Evolutionary conservation across 30 jellyfish, hydroid and myxozoan genomes (phyloP).

Genomic region (Cassiopea andromeda): DNA sequence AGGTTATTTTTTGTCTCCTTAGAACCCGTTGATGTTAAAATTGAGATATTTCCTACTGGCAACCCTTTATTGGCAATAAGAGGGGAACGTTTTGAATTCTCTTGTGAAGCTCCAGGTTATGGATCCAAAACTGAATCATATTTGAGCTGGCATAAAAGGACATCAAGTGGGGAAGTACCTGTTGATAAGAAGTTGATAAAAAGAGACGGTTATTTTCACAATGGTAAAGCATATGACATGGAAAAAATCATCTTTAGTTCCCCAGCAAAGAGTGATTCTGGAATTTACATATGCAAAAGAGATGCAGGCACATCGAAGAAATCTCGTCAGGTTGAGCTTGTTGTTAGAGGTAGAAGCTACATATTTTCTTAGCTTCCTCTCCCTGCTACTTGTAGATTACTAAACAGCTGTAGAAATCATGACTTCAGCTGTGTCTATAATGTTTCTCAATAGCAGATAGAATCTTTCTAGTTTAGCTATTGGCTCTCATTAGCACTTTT

Average conservation of each 20-base stretch:
- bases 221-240: slow-evolving; percentile 12
- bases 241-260: background rate
- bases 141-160: slow-evolving; percentile 51
- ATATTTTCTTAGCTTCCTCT: no score
- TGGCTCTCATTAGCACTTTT: no score
- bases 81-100: slow-evolving; percentile 27
- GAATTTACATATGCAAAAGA: slow-evolving; percentile 44
- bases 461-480: no score
- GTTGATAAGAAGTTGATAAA: slow-evolving; percentile 4
- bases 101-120: slow-evolving; percentile 35
- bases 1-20: background rate
- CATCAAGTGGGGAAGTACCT: slow-evolving; percentile 15
- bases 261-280: slow-evolving; percentile 39
- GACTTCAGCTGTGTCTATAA: background rate
- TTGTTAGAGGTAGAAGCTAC: slow-evolving; percentile 22
- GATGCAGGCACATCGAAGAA: background rate
- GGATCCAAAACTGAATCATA: slow-evolving; percentile 29
- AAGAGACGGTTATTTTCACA: slow-evolving; percentile 1
- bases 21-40: background rate
- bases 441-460: no score
- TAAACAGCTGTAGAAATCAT: background rate
- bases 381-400: background rate
- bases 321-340: background rate
- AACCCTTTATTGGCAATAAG: slow-evolving; percentile 9
- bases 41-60: background rate